Percentiles rank a stretch among this genome's conserved stretches.
phyloP scores from a whole-genome alignment of 2,113 vertebrate genomes.

The Proterorhinus semilunaris region DNA sequence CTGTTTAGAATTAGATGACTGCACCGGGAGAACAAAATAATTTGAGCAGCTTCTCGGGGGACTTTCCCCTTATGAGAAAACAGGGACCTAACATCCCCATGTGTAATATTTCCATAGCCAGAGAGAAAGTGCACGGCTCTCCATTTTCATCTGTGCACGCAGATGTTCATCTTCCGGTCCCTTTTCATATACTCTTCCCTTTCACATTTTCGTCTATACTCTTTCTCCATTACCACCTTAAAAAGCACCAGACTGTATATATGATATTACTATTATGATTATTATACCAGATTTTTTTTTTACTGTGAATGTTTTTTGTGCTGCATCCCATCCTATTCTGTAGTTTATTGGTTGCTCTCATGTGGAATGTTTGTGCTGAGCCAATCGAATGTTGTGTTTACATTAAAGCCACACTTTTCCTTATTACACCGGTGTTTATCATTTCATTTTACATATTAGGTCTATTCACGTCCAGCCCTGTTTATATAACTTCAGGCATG shows the following conservation, averaged over 20 bases:
- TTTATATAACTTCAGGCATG: constrained; percentile 26
- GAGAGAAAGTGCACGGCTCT: constrained; percentile 62
- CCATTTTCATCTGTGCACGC: constrained; percentile 67
- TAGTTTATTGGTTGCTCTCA: constrained; percentile 80
- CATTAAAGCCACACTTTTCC: constrained; percentile 80
- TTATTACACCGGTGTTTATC: constrained; percentile 58
- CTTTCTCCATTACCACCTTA: constrained; percentile 68
- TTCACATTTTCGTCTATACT: constrained; percentile 68
- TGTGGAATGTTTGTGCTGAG: constrained; percentile 81
- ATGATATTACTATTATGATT: constrained; percentile 64
- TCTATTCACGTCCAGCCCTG: neutral
- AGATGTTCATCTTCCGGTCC: constrained; percentile 42
- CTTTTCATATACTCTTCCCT: constrained; percentile 53
- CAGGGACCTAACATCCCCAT: constrained; percentile 44
- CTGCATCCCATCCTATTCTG: constrained; percentile 71
- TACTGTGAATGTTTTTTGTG: constrained; percentile 79
- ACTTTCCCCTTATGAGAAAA: constrained; percentile 41
- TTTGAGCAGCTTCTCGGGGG: constrained; percentile 50
- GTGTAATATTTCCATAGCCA: constrained; percentile 56
- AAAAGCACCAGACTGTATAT: constrained; percentile 77
- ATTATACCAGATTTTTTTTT: constrained; percentile 77
- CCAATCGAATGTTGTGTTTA: constrained; percentile 81
- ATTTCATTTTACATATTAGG: constrained; percentile 30
- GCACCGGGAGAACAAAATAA: constrained; percentile 61
- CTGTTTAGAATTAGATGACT: constrained; percentile 63